Base-by-base conservation (phyloP, 1,140 invertebrate species). In the Eulimnadia texana region DNA sequence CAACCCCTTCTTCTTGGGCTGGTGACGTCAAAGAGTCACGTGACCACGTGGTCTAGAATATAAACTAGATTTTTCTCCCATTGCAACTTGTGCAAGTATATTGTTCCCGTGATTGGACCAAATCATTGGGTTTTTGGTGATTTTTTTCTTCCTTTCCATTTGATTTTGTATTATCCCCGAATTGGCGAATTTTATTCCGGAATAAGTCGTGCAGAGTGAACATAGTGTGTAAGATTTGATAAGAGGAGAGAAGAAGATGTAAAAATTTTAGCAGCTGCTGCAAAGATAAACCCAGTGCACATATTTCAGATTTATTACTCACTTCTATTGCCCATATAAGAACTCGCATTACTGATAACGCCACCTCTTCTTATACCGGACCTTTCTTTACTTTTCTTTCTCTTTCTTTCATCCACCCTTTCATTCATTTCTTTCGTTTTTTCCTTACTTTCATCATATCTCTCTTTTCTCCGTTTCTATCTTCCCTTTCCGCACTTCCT, bases 361-460 rank as follows among this genome's bases (percentile, higher is more conserved):
- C 6, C 33, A 42, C 33, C 6, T 42, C n/a, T n/a, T n/a, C n/a
- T n/a, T n/a, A n/a, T n/a, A n/a, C n/a, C n/a, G n/a, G n/a, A 42
- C 16, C 33, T 16, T 6, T 42, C 33, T 6, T 42, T 42, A 6
- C 33, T 16, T 42, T 42, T 42, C n/a, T 42, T 42, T 16, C 33
- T 9, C 6, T 9, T 42, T 42, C 16, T 42, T 42, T 42, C 33
- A 16, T 16, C 33, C 33, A 9, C 33, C 16, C 33, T 42, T 42
- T 16, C 6, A 9, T 16, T 42, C 16, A 6, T 42, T 42, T 16
- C 33, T 42, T 42, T 42, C 33, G 33, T 62, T n/a, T n/a, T n/a
- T n/a, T n/a, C n/a, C 61, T 60, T 29, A 22, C 60, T 62, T 55
- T 22, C 42, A 25, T 24, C 22, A 13, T 16, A 29, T 62, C 57